Conservation (phyloP, 1,140 invertebrate species). For the Rhopalosiphum maidis region DNA sequence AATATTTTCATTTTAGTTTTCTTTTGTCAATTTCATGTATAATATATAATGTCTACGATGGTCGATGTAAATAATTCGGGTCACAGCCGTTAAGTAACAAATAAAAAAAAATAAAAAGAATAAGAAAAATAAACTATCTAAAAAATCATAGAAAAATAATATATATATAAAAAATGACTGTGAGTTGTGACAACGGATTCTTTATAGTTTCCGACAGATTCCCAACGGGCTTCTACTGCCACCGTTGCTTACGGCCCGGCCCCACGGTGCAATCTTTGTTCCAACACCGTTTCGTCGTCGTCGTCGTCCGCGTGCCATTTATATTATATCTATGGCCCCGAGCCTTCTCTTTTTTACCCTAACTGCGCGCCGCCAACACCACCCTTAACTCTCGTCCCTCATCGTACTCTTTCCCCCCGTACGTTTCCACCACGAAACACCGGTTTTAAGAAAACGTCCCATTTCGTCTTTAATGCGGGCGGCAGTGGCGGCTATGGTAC, state of each 20-base stretch:
- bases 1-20: background rate
- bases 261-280: conserved; percentile 9
- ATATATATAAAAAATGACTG: conserved; percentile 10
- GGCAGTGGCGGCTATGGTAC: background rate
- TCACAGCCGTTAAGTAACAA: background rate
- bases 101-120: background rate
- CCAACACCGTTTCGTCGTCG: conserved; percentile 3
- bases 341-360: background rate
- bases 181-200: background rate
- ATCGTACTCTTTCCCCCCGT: no score
- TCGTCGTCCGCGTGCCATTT: background rate
- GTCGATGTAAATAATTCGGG: background rate
- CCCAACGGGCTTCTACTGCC: background rate
- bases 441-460: background rate
- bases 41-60: background rate
- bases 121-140: background rate
- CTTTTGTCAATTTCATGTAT: background rate
- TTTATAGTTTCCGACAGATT: conserved; percentile 43
- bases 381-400: no score
- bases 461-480: conserved; percentile 9
- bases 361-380: background rate
- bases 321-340: background rate
- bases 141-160: background rate
- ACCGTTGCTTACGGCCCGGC: background rate
- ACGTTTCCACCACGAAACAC: background rate